Evolutionary conservation across 2,888 invertebrate genomes (phyloP).

Genomic region (Linnaemya tessellans): DNA sequence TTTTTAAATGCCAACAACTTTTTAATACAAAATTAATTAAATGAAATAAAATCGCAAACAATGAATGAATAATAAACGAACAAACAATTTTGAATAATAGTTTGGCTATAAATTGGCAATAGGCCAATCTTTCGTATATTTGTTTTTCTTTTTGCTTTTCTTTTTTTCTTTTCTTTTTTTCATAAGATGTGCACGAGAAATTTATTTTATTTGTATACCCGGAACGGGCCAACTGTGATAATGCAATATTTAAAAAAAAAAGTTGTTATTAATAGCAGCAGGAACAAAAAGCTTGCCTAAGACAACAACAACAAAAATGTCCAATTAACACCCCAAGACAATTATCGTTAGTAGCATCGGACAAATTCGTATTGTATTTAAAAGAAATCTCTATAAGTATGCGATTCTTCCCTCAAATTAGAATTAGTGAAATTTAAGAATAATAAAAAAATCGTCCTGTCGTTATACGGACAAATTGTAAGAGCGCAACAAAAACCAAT

Average conservation of each 20-base stretch:
- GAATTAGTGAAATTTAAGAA: too few species aligned
- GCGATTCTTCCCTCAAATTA: too few species aligned
- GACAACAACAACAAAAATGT: too few species aligned
- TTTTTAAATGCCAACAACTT: slow-evolving; percentile 50
- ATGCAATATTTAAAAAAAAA: neutral
- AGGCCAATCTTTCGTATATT: neutral
- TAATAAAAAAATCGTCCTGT: too few species aligned
- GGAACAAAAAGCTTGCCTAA: too few species aligned
- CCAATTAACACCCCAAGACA: too few species aligned
- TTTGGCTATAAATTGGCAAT: neutral
- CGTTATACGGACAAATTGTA: too few species aligned
- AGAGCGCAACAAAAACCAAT: too few species aligned
- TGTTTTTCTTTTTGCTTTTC: too few species aligned
- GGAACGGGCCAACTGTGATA: neutral
- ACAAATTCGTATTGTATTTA: too few species aligned
- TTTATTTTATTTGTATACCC: neutral
- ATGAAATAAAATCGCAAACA: slow-evolving; percentile 18
- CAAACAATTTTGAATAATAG: neutral
- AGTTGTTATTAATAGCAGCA: neutral
- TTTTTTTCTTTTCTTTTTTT: neutral
- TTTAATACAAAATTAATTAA: slow-evolving; percentile 47
- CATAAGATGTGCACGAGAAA: neutral
- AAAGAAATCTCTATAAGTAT: too few species aligned
- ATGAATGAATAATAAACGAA: neutral
- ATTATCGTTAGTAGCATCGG: too few species aligned